Conservation (phyloP, 2,113 vertebrate species). For the Sula dactylatra region DNA sequence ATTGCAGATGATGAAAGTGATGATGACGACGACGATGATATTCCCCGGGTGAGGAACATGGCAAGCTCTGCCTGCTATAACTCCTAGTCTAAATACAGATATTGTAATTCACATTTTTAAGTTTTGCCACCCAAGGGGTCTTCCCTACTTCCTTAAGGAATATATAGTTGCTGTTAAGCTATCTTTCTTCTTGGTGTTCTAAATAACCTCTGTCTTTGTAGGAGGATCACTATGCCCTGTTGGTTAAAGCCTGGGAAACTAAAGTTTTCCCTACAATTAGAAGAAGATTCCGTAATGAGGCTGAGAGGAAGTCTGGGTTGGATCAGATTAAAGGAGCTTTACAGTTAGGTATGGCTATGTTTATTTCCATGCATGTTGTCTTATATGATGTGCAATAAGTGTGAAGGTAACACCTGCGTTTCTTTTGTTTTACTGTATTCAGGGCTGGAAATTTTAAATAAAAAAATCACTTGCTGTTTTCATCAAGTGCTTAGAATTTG, state of each 20-base stretch:
- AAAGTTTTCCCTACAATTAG: conserved; percentile 98
- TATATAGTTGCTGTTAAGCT: not conserved
- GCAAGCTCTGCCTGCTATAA: not conserved
- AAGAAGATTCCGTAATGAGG: conserved; percentile 97
- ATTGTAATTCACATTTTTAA: not conserved
- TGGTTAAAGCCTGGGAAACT: conserved; percentile 98
- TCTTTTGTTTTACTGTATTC: not conserved
- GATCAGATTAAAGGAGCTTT: conserved; percentile 98
- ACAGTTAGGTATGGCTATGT: conserved; percentile 83
- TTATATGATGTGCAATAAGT: not conserved
- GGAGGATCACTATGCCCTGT: conserved; percentile 96
- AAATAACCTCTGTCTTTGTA: conserved; percentile 44
- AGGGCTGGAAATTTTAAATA: not conserved
- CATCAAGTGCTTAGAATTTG: not conserved
- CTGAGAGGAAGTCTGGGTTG: conserved; percentile 94
- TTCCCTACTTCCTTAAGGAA: not conserved
- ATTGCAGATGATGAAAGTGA: conserved; percentile 96
- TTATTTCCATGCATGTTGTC: not conserved
- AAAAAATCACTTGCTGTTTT: not conserved
- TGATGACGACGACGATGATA: conserved; percentile 92
- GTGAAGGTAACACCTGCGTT: not conserved
- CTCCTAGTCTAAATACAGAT: not conserved
- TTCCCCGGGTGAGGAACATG: conserved; percentile 82
- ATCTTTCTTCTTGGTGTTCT: not conserved
- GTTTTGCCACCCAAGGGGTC: not conserved